Evolutionary conservation across 1,140 invertebrate species (phyloP).

Genomic region (Drosophila nasuta): DNA sequence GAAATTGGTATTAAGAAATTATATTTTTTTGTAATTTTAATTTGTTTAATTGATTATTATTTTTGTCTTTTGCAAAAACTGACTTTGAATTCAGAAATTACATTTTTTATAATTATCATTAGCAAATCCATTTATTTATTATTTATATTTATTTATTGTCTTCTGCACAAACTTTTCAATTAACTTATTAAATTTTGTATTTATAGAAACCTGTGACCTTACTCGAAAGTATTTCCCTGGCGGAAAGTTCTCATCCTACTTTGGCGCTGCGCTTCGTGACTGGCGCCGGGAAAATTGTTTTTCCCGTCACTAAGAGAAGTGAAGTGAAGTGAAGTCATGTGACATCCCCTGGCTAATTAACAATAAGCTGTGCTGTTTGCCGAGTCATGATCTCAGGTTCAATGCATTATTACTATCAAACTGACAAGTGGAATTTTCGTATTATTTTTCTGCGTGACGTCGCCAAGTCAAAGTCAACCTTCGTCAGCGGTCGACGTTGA

Average conservation of each 20-base stretch:
- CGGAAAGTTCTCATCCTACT: slow-evolving; percentile 1
- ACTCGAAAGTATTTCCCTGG: not conserved
- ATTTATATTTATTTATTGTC: too few species aligned
- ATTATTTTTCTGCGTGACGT: slow-evolving; percentile 43
- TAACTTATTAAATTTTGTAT: too few species aligned
- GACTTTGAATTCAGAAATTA: too few species aligned
- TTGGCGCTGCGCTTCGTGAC: not conserved
- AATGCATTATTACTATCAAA: slow-evolving; percentile 65
- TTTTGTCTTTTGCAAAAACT: too few species aligned
- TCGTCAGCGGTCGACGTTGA: slow-evolving; percentile 50
- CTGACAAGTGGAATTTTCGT: slow-evolving; percentile 76
- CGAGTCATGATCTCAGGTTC: slow-evolving; percentile 70
- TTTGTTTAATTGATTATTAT: too few species aligned
- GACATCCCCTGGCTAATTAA: slow-evolving; percentile 67
- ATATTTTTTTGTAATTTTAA: too few species aligned
- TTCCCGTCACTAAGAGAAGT: not conserved
- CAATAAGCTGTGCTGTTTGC: slow-evolving; percentile 65
- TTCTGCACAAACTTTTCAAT: too few species aligned
- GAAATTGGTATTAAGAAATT: too few species aligned
- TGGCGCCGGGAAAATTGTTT: slow-evolving; percentile 8
- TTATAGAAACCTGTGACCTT: too few species aligned
- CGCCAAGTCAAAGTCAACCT: slow-evolving; percentile 65
- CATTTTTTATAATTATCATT: too few species aligned
- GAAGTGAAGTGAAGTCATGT: not conserved
- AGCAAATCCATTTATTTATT: too few species aligned